Evolutionary conservation across 2,113 vertebrate species (phyloP).

Genomic region (Calypte anna): DNA sequence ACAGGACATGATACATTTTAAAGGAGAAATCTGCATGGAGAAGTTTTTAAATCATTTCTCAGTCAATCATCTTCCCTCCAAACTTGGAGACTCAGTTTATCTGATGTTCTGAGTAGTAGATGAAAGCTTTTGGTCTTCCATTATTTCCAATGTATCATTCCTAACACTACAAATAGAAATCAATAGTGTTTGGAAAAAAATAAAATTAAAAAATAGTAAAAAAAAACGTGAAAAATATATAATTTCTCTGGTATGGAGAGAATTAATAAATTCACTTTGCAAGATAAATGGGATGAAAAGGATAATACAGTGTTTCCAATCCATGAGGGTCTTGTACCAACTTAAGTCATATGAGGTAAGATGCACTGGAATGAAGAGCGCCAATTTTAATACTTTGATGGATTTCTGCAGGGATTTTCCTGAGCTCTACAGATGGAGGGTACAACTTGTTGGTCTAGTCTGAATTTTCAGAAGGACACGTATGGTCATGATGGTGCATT

Average conservation of each 20-base stretch:
- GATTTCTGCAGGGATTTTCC: background rate
- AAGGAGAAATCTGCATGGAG: slow-evolving; percentile 41
- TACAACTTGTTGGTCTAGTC: background rate
- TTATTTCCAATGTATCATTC: background rate
- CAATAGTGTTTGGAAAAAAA: background rate
- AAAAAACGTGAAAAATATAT: background rate
- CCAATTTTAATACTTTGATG: background rate
- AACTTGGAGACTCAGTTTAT: slow-evolving; percentile 18
- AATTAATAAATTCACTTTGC: slow-evolving; percentile 37
- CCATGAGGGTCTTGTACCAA: slow-evolving; percentile 39
- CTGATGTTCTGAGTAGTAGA: slow-evolving; percentile 8
- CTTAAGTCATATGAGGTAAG: slow-evolving; percentile 32
- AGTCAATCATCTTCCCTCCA: slow-evolving; percentile 39
- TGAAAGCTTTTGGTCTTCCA: slow-evolving; percentile 44
- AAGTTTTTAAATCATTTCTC: slow-evolving; percentile 56
- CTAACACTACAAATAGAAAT: slow-evolving; percentile 1
- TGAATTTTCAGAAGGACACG: background rate
- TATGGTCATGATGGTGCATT: background rate
- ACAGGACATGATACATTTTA: slow-evolving; percentile 42
- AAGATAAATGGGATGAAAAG: slow-evolving; percentile 35
- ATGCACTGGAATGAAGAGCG: background rate
- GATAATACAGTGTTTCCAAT: slow-evolving; percentile 11
- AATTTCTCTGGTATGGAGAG: slow-evolving; percentile 14
- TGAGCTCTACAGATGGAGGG: background rate
- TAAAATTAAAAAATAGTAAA: background rate